These are phyloP conservation scores for Eidolon helvum DNA, from an alignment of 2,113 vertebrate genomes.

Conservation along the genomic window DNA sequence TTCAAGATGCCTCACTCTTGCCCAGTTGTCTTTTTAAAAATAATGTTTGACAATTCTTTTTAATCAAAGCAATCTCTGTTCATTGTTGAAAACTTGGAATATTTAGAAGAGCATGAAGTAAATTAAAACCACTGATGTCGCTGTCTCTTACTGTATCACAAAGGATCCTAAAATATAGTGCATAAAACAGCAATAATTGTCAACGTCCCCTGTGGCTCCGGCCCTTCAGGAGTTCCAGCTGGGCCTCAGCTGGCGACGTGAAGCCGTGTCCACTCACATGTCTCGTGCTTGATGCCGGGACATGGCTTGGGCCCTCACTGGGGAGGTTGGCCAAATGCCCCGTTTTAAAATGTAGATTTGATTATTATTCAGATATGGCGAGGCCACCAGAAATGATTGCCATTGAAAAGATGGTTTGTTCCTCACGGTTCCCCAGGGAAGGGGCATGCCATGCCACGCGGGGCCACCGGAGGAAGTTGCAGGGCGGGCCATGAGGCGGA, in stretches of 20 bases:
- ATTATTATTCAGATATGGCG: not conserved
- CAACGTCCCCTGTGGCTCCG: accelerated
- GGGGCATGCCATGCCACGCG: too few relatives aligned
- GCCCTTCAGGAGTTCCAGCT: not conserved
- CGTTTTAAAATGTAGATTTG: not conserved
- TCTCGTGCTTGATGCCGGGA: not conserved
- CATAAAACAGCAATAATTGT: not conserved
- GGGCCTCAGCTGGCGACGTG: not conserved
- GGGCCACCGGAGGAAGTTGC: not conserved
- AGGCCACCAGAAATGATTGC: not conserved
- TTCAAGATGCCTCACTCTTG: slow-evolving; percentile 72
- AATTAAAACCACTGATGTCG: not conserved
- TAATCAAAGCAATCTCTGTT: not conserved
- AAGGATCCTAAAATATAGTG: not conserved
- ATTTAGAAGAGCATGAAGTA: not conserved
- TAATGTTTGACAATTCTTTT: not conserved
- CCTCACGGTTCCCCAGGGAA: not conserved
- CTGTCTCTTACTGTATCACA: not conserved
- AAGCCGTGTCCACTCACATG: accelerated
- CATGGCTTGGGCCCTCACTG: accelerated
- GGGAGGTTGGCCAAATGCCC: not conserved
- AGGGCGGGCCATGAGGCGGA: not conserved
- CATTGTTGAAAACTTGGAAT: not conserved
- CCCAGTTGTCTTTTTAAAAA: not conserved
- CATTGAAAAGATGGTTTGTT: not conserved